Percentiles rank a stretch among this genome's conserved stretches.
Conservation (phyloP, 2,888 invertebrate species). For the Seira musarum region DNA sequence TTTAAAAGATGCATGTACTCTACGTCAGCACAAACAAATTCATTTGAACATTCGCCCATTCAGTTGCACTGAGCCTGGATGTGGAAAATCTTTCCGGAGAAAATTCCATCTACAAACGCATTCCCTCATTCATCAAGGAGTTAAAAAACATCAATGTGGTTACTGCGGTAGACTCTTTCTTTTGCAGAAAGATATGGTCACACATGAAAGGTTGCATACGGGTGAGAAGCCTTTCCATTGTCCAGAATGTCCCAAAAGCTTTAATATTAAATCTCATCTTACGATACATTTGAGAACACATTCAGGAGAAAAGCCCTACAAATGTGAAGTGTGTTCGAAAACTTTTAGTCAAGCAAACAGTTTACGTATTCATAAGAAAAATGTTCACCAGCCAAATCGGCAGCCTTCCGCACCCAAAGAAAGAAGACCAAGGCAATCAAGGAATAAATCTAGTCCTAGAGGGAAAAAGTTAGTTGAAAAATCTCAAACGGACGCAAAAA, state of each 20-base stretch:
- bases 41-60: constrained; percentile 56
- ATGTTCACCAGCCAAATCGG: constrained; percentile 1
- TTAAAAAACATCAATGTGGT: constrained; percentile 62
- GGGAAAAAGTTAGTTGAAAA: constrained; percentile 1
- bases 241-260: constrained; percentile 70
- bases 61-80: constrained; percentile 51
- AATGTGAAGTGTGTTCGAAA: constrained; percentile 56
- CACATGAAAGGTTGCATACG: constrained; percentile 71
- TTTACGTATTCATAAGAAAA: constrained; percentile 43
- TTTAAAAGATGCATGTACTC: constrained; percentile 40
- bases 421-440: neutral
- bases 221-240: constrained; percentile 72
- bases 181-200: constrained; percentile 70
- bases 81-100: constrained; percentile 62
- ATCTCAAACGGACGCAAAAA: neutral
- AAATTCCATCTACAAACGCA: constrained; percentile 64
- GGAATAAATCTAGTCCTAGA: no score
- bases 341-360: constrained; percentile 44
- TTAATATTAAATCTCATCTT: constrained; percentile 71
- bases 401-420: neutral
- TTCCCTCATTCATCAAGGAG: constrained; percentile 58
- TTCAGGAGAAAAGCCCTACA: constrained; percentile 63
- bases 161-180: constrained; percentile 64
- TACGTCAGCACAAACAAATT: constrained; percentile 62
- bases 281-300: constrained; percentile 71